Evolutionary conservation across 2,113 vertebrate species (phyloP).

Genomic region (Bos indicus): DNA sequence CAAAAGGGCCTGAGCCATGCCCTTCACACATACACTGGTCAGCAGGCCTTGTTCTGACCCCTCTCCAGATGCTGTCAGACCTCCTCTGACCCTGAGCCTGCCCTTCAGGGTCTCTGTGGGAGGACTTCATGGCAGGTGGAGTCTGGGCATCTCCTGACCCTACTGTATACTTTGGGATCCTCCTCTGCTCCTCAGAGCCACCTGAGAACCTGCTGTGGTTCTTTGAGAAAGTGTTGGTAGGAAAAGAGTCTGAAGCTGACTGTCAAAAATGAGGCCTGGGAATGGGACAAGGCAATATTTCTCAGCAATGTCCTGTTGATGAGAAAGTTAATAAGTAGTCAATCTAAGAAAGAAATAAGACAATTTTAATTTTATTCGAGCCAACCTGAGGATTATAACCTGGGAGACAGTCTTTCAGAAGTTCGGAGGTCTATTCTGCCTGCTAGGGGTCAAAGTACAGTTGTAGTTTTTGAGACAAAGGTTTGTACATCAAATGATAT

Average conservation of each 20-base stretch:
- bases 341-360: neutral
- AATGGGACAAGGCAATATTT: neutral
- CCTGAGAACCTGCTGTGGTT: too few relatives aligned
- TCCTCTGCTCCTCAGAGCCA: neutral
- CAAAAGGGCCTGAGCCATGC: neutral
- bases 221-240: neutral
- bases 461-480: neutral
- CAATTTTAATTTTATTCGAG: accelerated
- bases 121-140: neutral
- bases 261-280: neutral
- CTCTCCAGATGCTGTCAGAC: neutral
- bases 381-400: neutral
- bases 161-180: neutral
- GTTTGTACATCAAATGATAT: neutral
- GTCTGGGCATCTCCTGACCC: too few relatives aligned
- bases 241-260: neutral
- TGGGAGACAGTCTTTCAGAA: neutral
- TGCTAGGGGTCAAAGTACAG: neutral
- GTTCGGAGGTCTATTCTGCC: neutral
- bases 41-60: neutral
- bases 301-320: neutral
- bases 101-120: neutral
- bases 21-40: neutral
- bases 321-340: neutral
- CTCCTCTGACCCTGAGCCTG: neutral